Evolutionary conservation across 2,888 invertebrate species (phyloP), one percentile per base, ranked within the genome.

Genomic region (Tortricodes alternella): DNA sequence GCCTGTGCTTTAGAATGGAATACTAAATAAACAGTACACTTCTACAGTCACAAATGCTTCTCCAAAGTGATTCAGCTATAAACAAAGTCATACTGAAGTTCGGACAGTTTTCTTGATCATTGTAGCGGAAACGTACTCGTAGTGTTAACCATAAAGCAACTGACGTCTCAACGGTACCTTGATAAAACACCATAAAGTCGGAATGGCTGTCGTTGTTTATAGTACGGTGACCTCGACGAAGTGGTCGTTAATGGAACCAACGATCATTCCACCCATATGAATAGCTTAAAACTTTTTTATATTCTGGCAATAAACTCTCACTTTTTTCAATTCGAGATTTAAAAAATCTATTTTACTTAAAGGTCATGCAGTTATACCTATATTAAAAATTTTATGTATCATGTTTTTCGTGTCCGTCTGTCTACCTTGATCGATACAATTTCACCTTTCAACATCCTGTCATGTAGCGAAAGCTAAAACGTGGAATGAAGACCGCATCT

Each of bases 131-230:
- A 73, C 61, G 63, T n/a, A n/a, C n/a, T n/a, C n/a, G n/a, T 51
- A 62, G 69, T 64, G 62, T 53, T 57, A 72, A 69, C 71, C 71
- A 71, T 80, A 79, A 80, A 81, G 76, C 70, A 74, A 66, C 73
- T 70, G 73, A 76, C 65, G 67, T 58, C 55, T 68, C 69, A 80
- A 83, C 79, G 79, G 78, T 80, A 81, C 74, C 76, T 80, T 80
- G 79, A 80, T 82, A 80, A 79, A 79, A 82, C 77, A 80, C 77
- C 75, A 81, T 82, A 82, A 86, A 86, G 68, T 70, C 66, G 69
- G 62, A 74, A 79, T 70, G 67, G 69, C 70, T 69, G 62, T 70
- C 69, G 68, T 72, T 73, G 75, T 78, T 79, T 75, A 71, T 74
- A 65, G 82, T 77, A 70, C 83, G 73, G 73, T 83, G 82, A 84